phyloP scores from a whole-genome alignment of 2,797 vertebrate species.

The Hyperoplus immaculatus region DNA sequence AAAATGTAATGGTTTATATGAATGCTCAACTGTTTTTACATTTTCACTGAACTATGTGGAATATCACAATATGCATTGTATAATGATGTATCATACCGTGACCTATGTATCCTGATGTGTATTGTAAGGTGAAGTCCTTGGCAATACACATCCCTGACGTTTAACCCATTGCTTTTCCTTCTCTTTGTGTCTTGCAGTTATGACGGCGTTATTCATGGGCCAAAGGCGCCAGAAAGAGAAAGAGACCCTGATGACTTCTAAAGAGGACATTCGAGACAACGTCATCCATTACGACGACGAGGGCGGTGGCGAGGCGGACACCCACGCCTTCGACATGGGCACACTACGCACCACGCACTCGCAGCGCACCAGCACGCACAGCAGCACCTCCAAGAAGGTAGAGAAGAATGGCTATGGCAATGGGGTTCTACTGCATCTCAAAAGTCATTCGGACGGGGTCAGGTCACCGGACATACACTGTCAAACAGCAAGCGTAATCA shows the following conservation, averaged over 20 bases:
- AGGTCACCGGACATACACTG: slow-evolving; percentile 69
- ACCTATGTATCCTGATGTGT: too few relatives aligned
- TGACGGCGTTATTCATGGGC: slow-evolving; percentile 92
- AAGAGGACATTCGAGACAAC: slow-evolving; percentile 96
- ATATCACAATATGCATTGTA: too few relatives aligned
- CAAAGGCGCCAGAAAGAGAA: slow-evolving; percentile 91
- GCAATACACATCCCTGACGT: too few relatives aligned
- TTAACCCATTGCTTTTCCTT: not conserved
- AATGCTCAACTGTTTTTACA: too few relatives aligned
- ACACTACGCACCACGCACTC: slow-evolving; percentile 88
- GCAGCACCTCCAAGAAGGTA: slow-evolving; percentile 22
- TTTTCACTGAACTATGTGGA: too few relatives aligned
- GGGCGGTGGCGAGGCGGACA: slow-evolving; percentile 96
- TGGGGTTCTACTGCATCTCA: slow-evolving; percentile 63
- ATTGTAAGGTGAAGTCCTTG: too few relatives aligned
- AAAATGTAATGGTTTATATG: too few relatives aligned
- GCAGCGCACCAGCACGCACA: slow-evolving; percentile 13
- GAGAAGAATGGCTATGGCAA: slow-evolving; percentile 61
- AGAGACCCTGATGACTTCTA: slow-evolving; percentile 94
- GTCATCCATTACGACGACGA: slow-evolving; percentile 97
- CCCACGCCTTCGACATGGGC: slow-evolving; percentile 94
- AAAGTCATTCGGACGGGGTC: slow-evolving; percentile 8
- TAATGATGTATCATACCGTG: too few relatives aligned
- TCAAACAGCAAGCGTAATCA: slow-evolving; percentile 48
- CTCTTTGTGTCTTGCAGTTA: slow-evolving; percentile 80